Evolutionary conservation across 1,140 invertebrate species (phyloP).

Genomic region (Sarcophaga peregrina): DNA sequence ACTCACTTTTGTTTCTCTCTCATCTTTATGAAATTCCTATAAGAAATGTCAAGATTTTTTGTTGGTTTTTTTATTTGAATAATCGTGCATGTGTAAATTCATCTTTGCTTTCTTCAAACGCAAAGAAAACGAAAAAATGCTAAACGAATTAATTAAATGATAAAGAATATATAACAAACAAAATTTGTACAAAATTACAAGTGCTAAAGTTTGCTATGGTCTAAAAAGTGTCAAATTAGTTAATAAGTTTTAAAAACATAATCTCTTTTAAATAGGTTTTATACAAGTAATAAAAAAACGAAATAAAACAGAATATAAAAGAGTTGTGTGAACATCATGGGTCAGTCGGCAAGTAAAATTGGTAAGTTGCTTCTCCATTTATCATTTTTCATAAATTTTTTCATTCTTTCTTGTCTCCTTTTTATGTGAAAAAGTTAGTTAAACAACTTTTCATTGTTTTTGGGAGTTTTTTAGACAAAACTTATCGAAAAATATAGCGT

Average conservation of each 20-base stretch:
- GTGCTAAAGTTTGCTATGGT: slow-evolving; percentile 28
- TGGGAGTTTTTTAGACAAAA: neutral
- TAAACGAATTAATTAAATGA: slow-evolving; percentile 17
- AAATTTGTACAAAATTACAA: slow-evolving; percentile 1
- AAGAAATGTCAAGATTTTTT: slow-evolving; percentile 24
- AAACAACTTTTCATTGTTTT: neutral
- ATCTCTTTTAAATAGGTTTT: neutral
- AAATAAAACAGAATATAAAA: slow-evolving; percentile 33
- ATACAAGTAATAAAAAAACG: neutral
- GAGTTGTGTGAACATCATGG: slow-evolving; percentile 47
- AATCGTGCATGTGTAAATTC: slow-evolving; percentile 27
- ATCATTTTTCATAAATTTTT: slow-evolving; percentile 4
- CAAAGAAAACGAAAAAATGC: slow-evolving; percentile 10
- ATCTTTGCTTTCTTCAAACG: neutral
- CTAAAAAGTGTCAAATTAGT: slow-evolving; percentile 40
- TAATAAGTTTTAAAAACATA: slow-evolving; percentile 28
- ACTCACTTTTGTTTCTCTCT: neutral
- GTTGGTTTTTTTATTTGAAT: slow-evolving; percentile 19
- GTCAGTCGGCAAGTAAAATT: slow-evolving; percentile 64
- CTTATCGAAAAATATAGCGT: neutral
- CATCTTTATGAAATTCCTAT: neutral
- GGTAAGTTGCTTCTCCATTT: slow-evolving; percentile 52
- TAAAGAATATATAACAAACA: slow-evolving; percentile 5
- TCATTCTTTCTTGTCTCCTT: neutral
- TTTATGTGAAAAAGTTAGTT: neutral